Conservation (phyloP, 92 coral and sea anemone genomes). For the Phenganax marumi region DNA sequence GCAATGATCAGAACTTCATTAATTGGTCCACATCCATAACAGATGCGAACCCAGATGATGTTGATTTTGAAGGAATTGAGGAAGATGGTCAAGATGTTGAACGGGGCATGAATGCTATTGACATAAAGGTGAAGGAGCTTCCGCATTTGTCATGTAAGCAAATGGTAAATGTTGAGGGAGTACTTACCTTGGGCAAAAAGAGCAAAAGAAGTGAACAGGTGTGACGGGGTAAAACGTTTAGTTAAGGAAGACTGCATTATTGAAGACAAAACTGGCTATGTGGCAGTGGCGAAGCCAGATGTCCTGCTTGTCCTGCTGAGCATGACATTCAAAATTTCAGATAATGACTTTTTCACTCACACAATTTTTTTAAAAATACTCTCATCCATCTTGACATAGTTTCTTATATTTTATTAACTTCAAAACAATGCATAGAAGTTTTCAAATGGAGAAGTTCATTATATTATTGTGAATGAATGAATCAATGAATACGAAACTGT, state of each 20-base stretch:
- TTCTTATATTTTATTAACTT: too few relatives aligned
- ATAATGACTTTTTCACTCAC: too few relatives aligned
- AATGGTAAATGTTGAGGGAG: conserved; percentile 35
- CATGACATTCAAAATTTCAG: too few relatives aligned
- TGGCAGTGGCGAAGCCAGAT: too few relatives aligned
- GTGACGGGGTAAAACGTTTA: conserved; percentile 43
- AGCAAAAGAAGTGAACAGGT: conserved; percentile 49
- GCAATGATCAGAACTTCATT: neutral
- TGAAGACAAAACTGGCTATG: conserved; percentile 44
- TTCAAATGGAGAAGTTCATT: too few relatives aligned
- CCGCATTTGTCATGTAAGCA: conserved; percentile 39
- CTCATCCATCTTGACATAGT: too few relatives aligned
- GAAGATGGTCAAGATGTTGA: conserved; percentile 30
- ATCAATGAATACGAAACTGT: too few relatives aligned
- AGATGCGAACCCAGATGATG: conserved; percentile 24
- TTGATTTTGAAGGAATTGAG: conserved; percentile 44
- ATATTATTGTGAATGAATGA: too few relatives aligned
- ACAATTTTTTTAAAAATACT: too few relatives aligned
- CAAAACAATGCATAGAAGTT: too few relatives aligned
- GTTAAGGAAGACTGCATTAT: conserved; percentile 61
- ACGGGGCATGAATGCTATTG: conserved; percentile 33
- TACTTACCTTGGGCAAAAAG: conserved; percentile 43
- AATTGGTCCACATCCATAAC: neutral
- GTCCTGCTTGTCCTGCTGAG: too few relatives aligned
- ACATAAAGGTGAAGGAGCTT: conserved; percentile 39